phyloP scores from a whole-genome alignment of 2,888 invertebrate species.

The Ethmia dodecea region DNA sequence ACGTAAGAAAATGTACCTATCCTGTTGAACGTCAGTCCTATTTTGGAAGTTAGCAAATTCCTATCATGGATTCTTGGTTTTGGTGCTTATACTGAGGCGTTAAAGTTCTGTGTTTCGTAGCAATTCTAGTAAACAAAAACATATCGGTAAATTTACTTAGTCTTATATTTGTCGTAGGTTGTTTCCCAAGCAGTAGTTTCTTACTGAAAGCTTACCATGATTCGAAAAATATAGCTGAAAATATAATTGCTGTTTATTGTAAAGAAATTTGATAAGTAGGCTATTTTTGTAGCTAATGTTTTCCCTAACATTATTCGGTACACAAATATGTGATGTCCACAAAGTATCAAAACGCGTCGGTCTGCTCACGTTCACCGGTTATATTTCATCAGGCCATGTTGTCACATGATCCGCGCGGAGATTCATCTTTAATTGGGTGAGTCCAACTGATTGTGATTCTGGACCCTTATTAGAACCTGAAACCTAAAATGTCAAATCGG shows the following conservation, averaged over 20 bases:
- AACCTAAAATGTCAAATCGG: not conserved
- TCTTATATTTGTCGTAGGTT: too few relatives aligned
- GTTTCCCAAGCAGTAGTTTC: too few relatives aligned
- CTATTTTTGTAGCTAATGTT: too few relatives aligned
- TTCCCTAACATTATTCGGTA: too few relatives aligned
- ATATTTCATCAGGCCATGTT: constrained; percentile 65
- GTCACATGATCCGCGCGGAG: constrained; percentile 67
- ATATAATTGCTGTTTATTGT: too few relatives aligned
- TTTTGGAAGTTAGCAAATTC: constrained; percentile 40
- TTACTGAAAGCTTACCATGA: too few relatives aligned
- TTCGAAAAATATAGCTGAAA: too few relatives aligned
- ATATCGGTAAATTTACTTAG: too few relatives aligned
- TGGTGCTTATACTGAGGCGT: constrained; percentile 27
- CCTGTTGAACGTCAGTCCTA: constrained; percentile 36
- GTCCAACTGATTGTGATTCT: constrained; percentile 31
- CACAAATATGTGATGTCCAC: too few relatives aligned
- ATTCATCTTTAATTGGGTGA: constrained; percentile 73
- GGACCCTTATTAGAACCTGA: constrained; percentile 37
- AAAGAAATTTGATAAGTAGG: too few relatives aligned
- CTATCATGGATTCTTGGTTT: constrained; percentile 20
- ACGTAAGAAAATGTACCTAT: constrained; percentile 34
- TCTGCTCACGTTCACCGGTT: constrained; percentile 31
- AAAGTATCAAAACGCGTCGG: constrained; percentile 41
- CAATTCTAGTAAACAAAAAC: too few relatives aligned
- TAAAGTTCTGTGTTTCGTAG: too few relatives aligned